Evolutionary conservation across 2,113 vertebrate genomes (phyloP).

Genomic region (Galemys pyrenaicus): DNA sequence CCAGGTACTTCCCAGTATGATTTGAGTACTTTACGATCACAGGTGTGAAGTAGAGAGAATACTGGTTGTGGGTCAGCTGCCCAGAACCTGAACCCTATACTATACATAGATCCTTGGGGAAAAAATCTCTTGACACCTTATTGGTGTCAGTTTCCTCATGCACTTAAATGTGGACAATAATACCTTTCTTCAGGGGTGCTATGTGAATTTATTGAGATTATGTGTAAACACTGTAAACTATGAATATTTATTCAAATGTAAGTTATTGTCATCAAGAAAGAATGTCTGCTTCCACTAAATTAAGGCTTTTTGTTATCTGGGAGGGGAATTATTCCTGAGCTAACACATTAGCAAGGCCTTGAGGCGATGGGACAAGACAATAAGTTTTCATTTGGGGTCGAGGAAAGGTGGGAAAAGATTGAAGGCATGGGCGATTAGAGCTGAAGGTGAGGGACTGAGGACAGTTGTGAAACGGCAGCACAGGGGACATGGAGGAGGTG

Average conservation of each 20-base stretch:
- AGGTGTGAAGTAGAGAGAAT: background rate
- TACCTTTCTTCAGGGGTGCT: background rate
- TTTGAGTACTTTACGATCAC: background rate
- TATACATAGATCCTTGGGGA: background rate
- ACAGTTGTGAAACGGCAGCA: background rate
- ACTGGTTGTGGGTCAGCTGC: background rate
- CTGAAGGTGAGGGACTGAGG: background rate
- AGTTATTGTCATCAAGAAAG: conserved; percentile 39
- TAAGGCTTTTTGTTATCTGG: conserved; percentile 73
- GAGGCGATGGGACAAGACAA: conserved; percentile 42
- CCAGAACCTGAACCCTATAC: background rate
- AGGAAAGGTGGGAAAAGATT: conserved; percentile 32
- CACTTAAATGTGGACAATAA: background rate
- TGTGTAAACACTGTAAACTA: background rate
- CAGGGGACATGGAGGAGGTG: background rate
- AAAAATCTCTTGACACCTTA: background rate
- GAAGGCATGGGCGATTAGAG: background rate
- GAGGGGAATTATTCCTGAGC: conserved; percentile 54
- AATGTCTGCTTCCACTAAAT: conserved; percentile 59
- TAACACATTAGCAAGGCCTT: conserved; percentile 48
- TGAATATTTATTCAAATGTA: conserved; percentile 11
- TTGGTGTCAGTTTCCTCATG: background rate
- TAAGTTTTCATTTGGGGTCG: conserved; percentile 38
- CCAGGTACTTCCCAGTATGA: background rate
- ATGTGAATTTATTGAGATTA: background rate